Base-by-base conservation (phyloP, 1,140 invertebrate genomes). In the Glossosoma conforme region DNA sequence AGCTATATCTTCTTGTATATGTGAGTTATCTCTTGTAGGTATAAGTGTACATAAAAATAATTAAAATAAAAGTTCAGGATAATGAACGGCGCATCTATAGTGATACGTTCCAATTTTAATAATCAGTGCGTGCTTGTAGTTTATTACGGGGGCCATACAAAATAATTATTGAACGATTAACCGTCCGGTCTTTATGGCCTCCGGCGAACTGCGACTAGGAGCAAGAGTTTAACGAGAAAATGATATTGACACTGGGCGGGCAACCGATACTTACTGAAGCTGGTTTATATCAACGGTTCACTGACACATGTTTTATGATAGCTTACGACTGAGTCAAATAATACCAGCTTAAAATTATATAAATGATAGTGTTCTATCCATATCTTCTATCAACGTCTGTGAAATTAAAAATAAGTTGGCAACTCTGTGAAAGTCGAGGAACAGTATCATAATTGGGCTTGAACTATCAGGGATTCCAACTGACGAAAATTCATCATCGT, bases 191-290 rank as follows among this genome's bases (percentile, higher is more conserved):
- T 14, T n/a, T n/a, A n/a, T n/a, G 40, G 22, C 13, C 9, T 20
- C 3, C 21, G n/a, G 2, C 19, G 9, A 4, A 2, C 11, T 14
- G 17, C 33, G 10, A 33, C n/a, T 33, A 33, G n/a, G 32, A 15
- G 32, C 32, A 15, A 15, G 32, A 13, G n/a, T 21, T 24, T 49
- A 49, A 49, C 46, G 46, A 49, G 46, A 49, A 49, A 51, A 51
- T 51, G 28, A 43, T 51, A 51, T 51, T 44, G 48, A 51, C 48
- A 51, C 44, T 44, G 48, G 48, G 48, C 40, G 48, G 48, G 44
- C 48, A 51, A 44, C 48, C 41, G 32, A 24, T 35, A 44, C 43
- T 51, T 51, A 51, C n/a, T n/a, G n/a, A n/a, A n/a, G n/a, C n/a
- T n/a, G n/a, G n/a, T n/a, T n/a, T n/a, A n/a, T n/a, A n/a, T n/a